A percentile compares a stretch with the other conserved stretches of the same genome.
Evolutionary conservation across 2,797 vertebrate genomes (phyloP).

Genomic region (Chloroceryle amazona): DNA sequence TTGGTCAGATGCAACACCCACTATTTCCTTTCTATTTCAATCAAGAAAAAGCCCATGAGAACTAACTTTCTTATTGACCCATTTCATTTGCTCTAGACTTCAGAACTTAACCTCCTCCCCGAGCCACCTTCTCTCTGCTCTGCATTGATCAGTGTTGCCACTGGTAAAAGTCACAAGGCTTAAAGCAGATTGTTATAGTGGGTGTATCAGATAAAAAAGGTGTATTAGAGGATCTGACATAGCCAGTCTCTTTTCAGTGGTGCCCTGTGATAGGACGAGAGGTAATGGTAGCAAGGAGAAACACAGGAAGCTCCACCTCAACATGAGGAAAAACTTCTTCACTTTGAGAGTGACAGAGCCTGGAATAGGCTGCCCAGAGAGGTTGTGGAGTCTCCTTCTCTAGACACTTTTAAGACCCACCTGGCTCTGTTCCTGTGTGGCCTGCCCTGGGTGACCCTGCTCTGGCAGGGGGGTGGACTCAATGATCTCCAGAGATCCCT

Average conservation of each 20-base stretch:
- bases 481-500: too few species aligned
- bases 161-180: background rate
- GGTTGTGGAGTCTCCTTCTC: too few species aligned
- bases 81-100: background rate
- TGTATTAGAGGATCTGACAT: background rate
- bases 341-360: too few species aligned
- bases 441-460: too few species aligned
- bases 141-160: background rate
- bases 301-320: too few species aligned
- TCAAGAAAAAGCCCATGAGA: slow-evolving; percentile 8
- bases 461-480: too few species aligned
- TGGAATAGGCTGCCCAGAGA: too few species aligned
- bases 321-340: too few species aligned
- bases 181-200: background rate
- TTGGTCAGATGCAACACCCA: slow-evolving; percentile 52
- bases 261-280: too few species aligned
- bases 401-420: too few species aligned
- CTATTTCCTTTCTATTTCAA: slow-evolving; percentile 44
- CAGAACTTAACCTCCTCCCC: background rate
- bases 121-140: background rate
- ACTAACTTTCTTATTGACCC: background rate
- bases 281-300: too few species aligned
- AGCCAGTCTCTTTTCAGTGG: background rate
- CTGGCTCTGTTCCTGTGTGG: too few species aligned
- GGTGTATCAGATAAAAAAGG: background rate